Base-by-base conservation (phyloP, 92 coral and sea anemone genomes). In the Porites lobata region DNA sequence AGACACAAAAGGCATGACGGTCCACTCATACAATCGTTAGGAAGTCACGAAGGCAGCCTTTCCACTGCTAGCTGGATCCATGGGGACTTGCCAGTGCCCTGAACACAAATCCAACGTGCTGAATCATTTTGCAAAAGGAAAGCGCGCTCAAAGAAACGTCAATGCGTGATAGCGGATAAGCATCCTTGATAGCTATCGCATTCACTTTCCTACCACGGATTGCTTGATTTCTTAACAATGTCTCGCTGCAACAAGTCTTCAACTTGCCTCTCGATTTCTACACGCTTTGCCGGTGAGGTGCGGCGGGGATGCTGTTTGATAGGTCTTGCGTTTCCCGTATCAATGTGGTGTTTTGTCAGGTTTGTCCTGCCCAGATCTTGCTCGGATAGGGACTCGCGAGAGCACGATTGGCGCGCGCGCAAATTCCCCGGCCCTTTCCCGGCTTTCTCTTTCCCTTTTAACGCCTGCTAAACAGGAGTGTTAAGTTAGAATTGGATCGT, bases 71-170 rank as follows among this genome's bases (percentile, higher is more conserved):
- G 19, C 65, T 12, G 71, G 69, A 38, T 87, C 82, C 91, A 81
- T 72, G 2, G 91, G 73, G 1, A 87, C 91, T 62, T 88, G 87
- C 87, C 87, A 88, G 47, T 81, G 72, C 18, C 91, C 87, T 56
- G 87, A 80, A 9, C 82, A 82, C 7, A 88, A 69, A 21, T 88
- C 91, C 10, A 88, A 10, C 10, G 87, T 81, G 7, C 87, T 56
- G 51, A 81, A 81, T 81, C 87, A 80, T 29, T 32, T 53, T 10
- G 81, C 19, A 6, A 29, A 52, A 82, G 13, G 75, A 72, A 5
- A 84, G 62, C 47, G 92, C 89, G 73, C 72, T 53, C 5, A 85
- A 12, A 7, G 90, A 85, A 20, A 71, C 89, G 12, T 89, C 89
- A 74, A 77, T 78, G 12, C 89, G 57, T 12, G 47, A 0, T 0